phyloP scores from a whole-genome alignment of 35 echinoderm and acorn worm species.

The Lytechinus pictus region DNA sequence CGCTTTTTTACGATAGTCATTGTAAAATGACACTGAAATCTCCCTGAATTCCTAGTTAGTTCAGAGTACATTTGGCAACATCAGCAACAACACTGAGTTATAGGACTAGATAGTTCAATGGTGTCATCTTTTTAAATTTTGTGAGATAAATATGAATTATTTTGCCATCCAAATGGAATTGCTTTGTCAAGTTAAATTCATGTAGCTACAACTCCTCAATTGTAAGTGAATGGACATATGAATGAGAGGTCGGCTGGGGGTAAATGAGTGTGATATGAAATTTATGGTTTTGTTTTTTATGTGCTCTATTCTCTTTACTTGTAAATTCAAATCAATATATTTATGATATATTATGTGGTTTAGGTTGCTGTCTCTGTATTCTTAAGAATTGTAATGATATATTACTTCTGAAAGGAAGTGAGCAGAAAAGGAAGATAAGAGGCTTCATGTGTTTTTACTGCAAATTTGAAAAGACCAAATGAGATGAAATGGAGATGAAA shows the following conservation, averaged over 20 bases:
- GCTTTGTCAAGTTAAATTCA: background rate
- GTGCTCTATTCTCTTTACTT: background rate
- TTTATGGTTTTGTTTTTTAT: background rate
- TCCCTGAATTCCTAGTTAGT: background rate
- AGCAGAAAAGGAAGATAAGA: background rate
- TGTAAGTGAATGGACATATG: background rate
- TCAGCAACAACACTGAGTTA: background rate
- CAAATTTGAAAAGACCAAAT: background rate
- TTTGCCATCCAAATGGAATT: background rate
- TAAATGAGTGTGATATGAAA: background rate
- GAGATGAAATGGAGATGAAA: background rate
- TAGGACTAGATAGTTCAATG: background rate
- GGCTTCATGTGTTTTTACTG: background rate
- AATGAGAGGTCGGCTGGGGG: background rate
- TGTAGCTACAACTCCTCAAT: background rate
- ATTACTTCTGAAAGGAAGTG: background rate
- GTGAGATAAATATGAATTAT: background rate
- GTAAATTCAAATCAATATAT: slow-evolving; percentile 6
- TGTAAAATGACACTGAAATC: background rate
- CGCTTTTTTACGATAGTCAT: background rate
- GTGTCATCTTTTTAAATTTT: background rate
- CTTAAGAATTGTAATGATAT: background rate
- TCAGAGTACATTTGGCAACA: background rate
- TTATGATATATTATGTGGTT: background rate
- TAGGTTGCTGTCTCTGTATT: background rate